Evolutionary conservation across 1,140 invertebrate genomes (phyloP).

Genomic region (Panonychus citri): DNA sequence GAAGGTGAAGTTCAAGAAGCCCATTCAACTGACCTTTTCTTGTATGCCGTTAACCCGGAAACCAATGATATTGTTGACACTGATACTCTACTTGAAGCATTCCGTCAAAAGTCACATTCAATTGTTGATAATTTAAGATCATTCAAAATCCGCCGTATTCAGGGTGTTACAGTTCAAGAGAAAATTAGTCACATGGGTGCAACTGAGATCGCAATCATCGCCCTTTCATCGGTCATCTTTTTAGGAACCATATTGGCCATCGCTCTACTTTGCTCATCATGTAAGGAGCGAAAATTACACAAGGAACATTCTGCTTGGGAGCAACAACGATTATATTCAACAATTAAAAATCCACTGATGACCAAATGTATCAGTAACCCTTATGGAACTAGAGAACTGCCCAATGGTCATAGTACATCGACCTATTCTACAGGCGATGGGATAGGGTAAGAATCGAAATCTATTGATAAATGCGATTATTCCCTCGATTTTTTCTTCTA

Average conservation of each 20-base stretch:
- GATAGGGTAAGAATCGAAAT: conserved; percentile 8
- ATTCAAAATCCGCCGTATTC: conserved; percentile 27
- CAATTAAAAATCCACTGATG: conserved; percentile 18
- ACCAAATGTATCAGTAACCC: conserved; percentile 14
- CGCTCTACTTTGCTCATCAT: conserved; percentile 17
- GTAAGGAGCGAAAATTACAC: conserved; percentile 17
- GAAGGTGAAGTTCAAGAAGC: conserved; percentile 30
- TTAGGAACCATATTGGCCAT: conserved; percentile 48
- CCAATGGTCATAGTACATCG: conserved; percentile 14
- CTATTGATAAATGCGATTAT: no score
- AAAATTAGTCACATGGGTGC: conserved; percentile 37
- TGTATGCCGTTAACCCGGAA: conserved; percentile 54
- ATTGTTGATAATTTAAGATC: conserved; percentile 33
- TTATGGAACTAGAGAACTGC: conserved; percentile 14
- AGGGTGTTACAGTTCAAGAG: conserved; percentile 20
- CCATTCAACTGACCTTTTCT: conserved; percentile 47
- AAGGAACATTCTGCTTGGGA: conserved; percentile 17
- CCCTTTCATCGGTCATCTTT: conserved; percentile 49
- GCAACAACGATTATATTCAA: conserved; percentile 17
- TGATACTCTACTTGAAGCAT: conserved; percentile 40
- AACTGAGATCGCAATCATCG: conserved; percentile 49
- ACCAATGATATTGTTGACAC: conserved; percentile 55
- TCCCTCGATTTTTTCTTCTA: no score
- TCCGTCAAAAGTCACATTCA: conserved; percentile 29
- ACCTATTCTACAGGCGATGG: conserved; percentile 15